Percentiles rank a stretch among this genome's conserved stretches.
These are phyloP conservation scores for Apistogramma diplotaenia DNA, from an alignment of 2,113 vertebrate species.

Conservation along the genomic window DNA sequence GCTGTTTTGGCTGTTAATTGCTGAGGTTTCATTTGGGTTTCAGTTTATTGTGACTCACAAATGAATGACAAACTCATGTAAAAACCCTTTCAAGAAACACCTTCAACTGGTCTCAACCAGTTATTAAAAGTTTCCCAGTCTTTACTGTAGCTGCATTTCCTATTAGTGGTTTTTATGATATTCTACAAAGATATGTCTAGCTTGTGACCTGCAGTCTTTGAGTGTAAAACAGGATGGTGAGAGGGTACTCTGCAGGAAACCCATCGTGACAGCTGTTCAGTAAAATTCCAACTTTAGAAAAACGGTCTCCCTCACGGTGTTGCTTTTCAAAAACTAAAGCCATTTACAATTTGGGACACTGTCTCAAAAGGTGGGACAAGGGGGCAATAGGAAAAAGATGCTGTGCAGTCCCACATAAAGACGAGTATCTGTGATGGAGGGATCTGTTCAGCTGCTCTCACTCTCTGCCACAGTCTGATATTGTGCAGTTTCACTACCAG, in stretches of 20 bases:
- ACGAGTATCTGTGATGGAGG: neutral
- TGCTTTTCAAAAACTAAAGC: neutral
- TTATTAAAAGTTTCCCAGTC: neutral
- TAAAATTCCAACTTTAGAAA: neutral
- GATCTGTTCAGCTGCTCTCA: neutral
- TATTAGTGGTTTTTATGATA: neutral
- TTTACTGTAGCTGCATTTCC: neutral
- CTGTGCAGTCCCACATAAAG: no score
- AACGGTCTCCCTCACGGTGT: neutral
- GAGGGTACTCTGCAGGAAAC: neutral
- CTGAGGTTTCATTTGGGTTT: neutral
- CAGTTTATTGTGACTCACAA: neutral
- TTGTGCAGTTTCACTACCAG: neutral
- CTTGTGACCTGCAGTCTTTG: neutral
- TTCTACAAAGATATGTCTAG: no score
- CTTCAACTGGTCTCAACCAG: neutral
- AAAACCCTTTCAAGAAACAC: neutral
- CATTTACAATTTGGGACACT: neutral
- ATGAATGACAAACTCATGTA: neutral
- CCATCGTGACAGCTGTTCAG: neutral
- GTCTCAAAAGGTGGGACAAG: neutral
- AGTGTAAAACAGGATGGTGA: neutral
- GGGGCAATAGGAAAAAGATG: neutral
- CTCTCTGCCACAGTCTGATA: neutral
- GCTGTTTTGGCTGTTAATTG: neutral